Evolutionary conservation across 2,888 invertebrate genomes (phyloP), one percentile per base, ranked within the genome.

Genomic region (Ganaspis brasiliensis): DNA sequence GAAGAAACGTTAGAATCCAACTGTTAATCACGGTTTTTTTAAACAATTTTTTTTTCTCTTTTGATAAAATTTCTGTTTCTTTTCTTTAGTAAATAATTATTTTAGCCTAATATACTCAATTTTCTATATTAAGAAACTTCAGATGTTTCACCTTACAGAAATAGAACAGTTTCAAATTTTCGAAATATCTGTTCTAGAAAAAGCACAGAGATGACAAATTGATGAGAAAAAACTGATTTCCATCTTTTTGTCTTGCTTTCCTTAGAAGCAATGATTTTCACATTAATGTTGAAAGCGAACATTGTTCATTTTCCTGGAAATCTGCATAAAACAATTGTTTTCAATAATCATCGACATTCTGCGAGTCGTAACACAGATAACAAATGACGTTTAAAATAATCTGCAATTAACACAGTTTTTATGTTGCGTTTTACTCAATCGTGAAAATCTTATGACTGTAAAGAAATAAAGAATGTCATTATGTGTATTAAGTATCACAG

Each of bases 351-450:
- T 52, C 19, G 8, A 9, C 52, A 19, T 52, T 49, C 49, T 9
- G 1, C 8, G 19, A 19, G 19, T 52, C 19, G 52, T 52, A 52
- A 8, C 52, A n/a, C 19, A 19, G 52, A 52, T 52, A 52, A 19
- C n/a, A 52, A 52, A 52, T 52, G 52, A 9, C 8, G 52, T 52
- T 52, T 19, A 19, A 52, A 52, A 52, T 52, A 52, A 52, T 49
- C n/a, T 49, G 49, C 52, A 52, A 52, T 52, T 52, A 52, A 52
- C 52, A 52, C 52, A 52, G 6, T 52, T 52, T 52, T 52, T 52
- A 52, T 52, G 52, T n/a, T 9, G 19, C 52, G 16, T 19, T 52
- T 52, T 52, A 19, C 52, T 19, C 52, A 52, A 19, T 52, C 52
- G 52, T 4, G 8, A 8, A 8, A 52, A 52, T 31, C 31, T 31